These are phyloP conservation scores for Euschistus heros DNA, from an alignment of 1,140 invertebrate genomes.

Conservation along the genomic window DNA sequence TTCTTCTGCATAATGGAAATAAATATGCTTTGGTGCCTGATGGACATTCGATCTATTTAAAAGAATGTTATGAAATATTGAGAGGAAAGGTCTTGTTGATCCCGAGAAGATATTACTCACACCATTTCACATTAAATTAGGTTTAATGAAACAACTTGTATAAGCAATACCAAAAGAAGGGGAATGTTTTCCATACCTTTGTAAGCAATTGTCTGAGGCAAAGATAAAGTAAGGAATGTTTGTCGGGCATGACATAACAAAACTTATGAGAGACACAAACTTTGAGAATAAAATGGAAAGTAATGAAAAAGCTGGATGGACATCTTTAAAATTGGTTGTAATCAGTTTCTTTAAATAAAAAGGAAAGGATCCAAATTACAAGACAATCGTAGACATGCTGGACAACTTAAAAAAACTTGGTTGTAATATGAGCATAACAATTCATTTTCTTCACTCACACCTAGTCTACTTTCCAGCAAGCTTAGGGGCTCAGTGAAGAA, in stretches of 20 bases:
- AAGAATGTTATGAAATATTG: no score
- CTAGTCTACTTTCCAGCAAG: neutral
- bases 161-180: no score
- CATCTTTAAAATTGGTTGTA: slow-evolving; percentile 13
- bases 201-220: no score
- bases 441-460: neutral
- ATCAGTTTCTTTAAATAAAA: no score
- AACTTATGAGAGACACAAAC: slow-evolving; percentile 28
- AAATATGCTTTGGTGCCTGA: no score
- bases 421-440: neutral
- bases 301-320: slow-evolving; percentile 26
- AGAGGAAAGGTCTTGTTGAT: no score
- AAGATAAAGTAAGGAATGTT: slow-evolving; percentile 28
- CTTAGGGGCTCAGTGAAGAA: neutral
- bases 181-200: no score
- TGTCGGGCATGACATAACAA: slow-evolving; percentile 32
- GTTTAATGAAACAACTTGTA: no score
- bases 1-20: no score
- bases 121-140: no score
- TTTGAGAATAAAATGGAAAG: slow-evolving; percentile 19
- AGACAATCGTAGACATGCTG: neutral
- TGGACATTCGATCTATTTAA: no score
- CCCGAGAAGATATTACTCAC: no score
- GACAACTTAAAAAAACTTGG: neutral
- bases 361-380: slow-evolving; percentile 7